Base-by-base conservation (phyloP, 2,113 vertebrate genomes). In the Fulmarus glacialis region DNA sequence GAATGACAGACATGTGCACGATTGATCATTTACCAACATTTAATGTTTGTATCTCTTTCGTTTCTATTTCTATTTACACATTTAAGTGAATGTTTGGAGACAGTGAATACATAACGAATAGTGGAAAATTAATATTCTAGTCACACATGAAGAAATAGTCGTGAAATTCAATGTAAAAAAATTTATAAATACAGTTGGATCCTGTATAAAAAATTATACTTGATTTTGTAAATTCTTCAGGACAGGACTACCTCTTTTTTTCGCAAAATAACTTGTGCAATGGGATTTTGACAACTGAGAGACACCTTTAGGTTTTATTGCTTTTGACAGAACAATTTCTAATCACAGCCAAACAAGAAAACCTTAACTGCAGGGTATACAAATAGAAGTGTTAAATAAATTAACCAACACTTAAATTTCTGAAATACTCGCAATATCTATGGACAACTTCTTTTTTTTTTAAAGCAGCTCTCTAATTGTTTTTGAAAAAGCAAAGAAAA, bases 361-460 rank as follows among this genome's bases (percentile, higher is more conserved):
- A 43, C 18, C 9, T 45, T 27, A 63, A 53, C 34, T 74, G 38
- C 9, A 40, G 4, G 17, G 7, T 42, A 36, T 7, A 17, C 4
- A 66, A 55, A 77, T 24, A 45, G 5, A 12, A 47, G 8, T 29
- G 36, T 58, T 68, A 90, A 45, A 82, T 30, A 67, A 91, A 80
- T 53, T 8, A 36, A 43, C 19, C 15, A 43, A 27, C 18, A 50
- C 3, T 5, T 30, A 47, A 36, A 82, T 79, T n/a, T 71, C 15
- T 75, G 58, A 60, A 68, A 34, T 64, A 70, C 23, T 83, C 36
- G 16, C 0, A 2, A 6, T 29, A 66, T 5, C 34, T 52, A 12
- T 1, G 4, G 30, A 27, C 5, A 8, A 1, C 22, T n/a, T 3
- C n/a, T 21, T 40, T 8, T 18, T 45, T 32, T 48, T 48, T 68